A percentile compares a stretch with the other conserved stretches of the same genome.
Evolutionary conservation across 2,888 invertebrate genomes (phyloP).

Genomic region (Lochmaea capreae): DNA sequence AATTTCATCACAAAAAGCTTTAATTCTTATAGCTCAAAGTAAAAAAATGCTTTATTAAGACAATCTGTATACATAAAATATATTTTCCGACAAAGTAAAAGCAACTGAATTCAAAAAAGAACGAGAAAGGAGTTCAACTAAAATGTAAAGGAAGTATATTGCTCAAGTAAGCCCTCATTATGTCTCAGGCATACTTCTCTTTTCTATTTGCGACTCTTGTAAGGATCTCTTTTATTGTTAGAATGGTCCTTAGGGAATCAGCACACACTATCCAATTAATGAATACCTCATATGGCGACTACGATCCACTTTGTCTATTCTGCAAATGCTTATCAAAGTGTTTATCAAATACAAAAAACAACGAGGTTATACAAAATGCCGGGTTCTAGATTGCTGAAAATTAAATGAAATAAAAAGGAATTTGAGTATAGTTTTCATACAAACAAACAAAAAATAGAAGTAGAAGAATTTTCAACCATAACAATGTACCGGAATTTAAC

Average conservation of each 20-base stretch:
- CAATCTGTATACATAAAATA: not conserved
- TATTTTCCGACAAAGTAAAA: not conserved
- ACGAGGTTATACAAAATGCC: too few relatives aligned
- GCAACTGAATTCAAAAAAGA: not conserved
- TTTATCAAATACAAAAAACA: not conserved
- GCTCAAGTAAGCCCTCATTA: slow-evolving; percentile 37
- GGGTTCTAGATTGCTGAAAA: not conserved
- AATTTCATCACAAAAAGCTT: too few relatives aligned
- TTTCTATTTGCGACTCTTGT: slow-evolving; percentile 22
- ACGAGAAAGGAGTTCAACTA: not conserved
- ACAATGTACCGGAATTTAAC: too few relatives aligned
- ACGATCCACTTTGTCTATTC: not conserved
- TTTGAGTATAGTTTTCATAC: too few relatives aligned
- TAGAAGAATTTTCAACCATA: too few relatives aligned
- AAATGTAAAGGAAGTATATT: slow-evolving; percentile 30
- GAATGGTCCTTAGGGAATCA: slow-evolving; percentile 10
- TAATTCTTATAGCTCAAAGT: too few relatives aligned
- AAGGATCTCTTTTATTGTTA: slow-evolving; percentile 9
- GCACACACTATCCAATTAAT: slow-evolving; percentile 5
- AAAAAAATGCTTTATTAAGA: not conserved
- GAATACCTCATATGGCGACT: not conserved
- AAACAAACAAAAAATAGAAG: too few relatives aligned
- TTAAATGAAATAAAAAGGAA: too few relatives aligned
- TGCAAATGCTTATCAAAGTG: not conserved
- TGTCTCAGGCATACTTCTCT: slow-evolving; percentile 26